Evolutionary conservation across 2,888 invertebrate species (phyloP).

Genomic region (Tipula helvola): DNA sequence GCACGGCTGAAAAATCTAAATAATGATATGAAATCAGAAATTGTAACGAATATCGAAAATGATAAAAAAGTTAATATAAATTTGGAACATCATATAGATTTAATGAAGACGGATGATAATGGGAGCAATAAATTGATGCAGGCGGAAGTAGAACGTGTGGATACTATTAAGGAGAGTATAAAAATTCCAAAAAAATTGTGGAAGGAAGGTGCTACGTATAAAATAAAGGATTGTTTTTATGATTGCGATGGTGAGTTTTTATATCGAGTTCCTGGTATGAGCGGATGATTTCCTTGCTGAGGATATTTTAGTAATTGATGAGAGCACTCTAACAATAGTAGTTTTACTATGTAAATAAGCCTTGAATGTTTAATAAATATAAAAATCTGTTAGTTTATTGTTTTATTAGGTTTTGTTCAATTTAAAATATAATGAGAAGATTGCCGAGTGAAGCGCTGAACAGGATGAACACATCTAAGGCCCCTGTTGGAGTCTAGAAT

Average conservation of each 20-base stretch:
- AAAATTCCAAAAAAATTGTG: slow-evolving; percentile 53
- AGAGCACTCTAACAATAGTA: no score
- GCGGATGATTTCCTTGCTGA: not conserved
- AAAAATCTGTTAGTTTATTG: no score
- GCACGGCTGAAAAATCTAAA: not conserved
- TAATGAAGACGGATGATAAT: not conserved
- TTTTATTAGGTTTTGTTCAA: no score
- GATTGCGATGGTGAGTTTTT: slow-evolving; percentile 68
- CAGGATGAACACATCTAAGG: no score
- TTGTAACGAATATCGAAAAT: not conserved
- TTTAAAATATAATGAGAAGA: no score
- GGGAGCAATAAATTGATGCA: not conserved
- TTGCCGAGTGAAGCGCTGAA: no score
- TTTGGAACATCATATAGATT: not conserved
- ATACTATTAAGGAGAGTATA: slow-evolving; percentile 47
- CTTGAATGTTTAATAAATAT: no score
- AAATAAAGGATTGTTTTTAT: slow-evolving; percentile 67
- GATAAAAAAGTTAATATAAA: not conserved
- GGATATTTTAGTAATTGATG: not conserved
- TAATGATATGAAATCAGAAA: not conserved
- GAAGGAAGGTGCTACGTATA: slow-evolving; percentile 53
- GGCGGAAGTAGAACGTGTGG: not conserved
- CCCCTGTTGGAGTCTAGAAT: no score
- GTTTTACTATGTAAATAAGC: no score
- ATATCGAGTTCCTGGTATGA: slow-evolving; percentile 64